Conservation (phyloP, 2,797 vertebrate genomes). For the Thaleichthys pacificus region DNA sequence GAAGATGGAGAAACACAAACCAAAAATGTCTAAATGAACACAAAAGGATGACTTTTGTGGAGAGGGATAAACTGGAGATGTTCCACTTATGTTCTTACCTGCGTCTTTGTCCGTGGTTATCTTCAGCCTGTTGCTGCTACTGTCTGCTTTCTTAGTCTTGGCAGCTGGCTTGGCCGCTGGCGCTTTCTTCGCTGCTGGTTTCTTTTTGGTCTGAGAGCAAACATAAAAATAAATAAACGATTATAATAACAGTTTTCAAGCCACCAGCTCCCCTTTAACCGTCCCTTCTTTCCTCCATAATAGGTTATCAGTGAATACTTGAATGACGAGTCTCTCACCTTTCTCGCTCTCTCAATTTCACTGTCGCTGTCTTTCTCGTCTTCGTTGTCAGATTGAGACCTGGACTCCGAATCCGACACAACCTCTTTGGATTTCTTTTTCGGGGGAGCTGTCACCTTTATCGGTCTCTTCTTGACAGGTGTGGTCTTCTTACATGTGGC, state of each 20-base stretch:
- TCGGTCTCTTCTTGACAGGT: slow-evolving; percentile 35
- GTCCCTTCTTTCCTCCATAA: no score
- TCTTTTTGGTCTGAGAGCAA: slow-evolving; percentile 83
- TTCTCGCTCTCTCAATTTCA: slow-evolving; percentile 43
- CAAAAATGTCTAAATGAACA: not conserved
- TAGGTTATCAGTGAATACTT: not conserved
- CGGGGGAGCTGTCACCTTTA: slow-evolving; percentile 50
- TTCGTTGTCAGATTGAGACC: slow-evolving; percentile 51
- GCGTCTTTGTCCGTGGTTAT: slow-evolving; percentile 81
- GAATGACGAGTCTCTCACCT: not conserved
- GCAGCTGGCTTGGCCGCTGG: slow-evolving; percentile 54
- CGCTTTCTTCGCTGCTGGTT: slow-evolving; percentile 65
- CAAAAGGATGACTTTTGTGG: not conserved
- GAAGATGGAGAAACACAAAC: not conserved
- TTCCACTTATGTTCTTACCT: slow-evolving; percentile 56
- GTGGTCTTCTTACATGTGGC: slow-evolving; percentile 38
- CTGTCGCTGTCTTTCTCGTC: slow-evolving; percentile 17
- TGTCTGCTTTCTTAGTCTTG: slow-evolving; percentile 94
- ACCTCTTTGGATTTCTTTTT: slow-evolving; percentile 57
- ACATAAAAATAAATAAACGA: slow-evolving; percentile 8
- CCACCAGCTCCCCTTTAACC: not conserved
- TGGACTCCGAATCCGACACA: slow-evolving; percentile 35
- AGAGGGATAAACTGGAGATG: not conserved
- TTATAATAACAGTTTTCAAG: not conserved
- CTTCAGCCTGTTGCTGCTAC: slow-evolving; percentile 86